A percentile compares a stretch with the other conserved stretches of the same genome.
phyloP scores from a whole-genome alignment of 2,888 invertebrate genomes.

The Sclerodermus sp. region DNA sequence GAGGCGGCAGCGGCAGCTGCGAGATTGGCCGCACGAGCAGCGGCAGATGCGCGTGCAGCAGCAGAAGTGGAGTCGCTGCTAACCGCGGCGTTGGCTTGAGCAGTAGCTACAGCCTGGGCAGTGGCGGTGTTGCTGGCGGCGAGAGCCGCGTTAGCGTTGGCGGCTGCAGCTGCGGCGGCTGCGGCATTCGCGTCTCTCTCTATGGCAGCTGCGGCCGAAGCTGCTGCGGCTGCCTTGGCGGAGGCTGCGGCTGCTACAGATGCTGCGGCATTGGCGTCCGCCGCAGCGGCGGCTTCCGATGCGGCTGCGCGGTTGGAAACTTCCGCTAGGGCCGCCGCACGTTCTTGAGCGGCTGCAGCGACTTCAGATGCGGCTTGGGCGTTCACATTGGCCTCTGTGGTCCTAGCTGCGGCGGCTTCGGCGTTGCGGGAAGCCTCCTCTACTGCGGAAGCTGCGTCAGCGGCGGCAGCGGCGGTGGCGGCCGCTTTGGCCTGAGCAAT shows the following conservation, averaged over 20 bases:
- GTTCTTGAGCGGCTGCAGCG: not conserved
- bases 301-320: not conserved
- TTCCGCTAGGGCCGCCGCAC: not conserved
- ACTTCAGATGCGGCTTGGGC: not conserved
- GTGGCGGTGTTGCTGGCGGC: not conserved
- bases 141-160: not conserved
- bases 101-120: not conserved
- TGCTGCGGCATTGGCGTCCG: slow-evolving; percentile 1
- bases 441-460: slow-evolving; percentile 5
- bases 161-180: not conserved
- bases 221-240: slow-evolving; percentile 1
- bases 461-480: slow-evolving; percentile 10
- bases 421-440: slow-evolving; percentile 1
- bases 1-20: too few species aligned
- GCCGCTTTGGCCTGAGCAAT: not conserved
- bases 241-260: slow-evolving; percentile 8
- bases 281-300: not conserved
- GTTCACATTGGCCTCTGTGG: not conserved
- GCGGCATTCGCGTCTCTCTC: not conserved
- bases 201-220: not conserved
- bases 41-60: too few species aligned
- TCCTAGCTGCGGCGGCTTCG: not conserved
- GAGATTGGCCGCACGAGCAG: too few species aligned
- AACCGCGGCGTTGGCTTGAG: not conserved
- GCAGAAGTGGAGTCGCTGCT: not conserved